Percentiles rank a stretch among this genome's conserved stretches.
These are phyloP conservation scores for Cephalopholis sonnerati DNA, from an alignment of 2,113 vertebrate species.

Conservation along the genomic window DNA sequence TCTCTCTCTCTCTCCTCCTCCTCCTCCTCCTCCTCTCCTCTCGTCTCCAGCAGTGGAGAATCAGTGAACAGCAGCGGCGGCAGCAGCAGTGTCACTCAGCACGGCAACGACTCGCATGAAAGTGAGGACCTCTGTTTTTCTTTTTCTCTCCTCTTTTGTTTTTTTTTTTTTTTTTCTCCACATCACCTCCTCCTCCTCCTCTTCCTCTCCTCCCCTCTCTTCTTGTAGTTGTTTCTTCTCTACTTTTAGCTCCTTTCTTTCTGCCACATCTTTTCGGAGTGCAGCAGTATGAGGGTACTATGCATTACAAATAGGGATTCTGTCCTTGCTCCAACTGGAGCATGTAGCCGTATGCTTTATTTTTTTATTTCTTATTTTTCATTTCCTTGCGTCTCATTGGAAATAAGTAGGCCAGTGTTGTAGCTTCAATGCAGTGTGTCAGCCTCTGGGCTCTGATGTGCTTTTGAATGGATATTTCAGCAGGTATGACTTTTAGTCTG, in stretches of 20 bases:
- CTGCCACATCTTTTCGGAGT: not conserved
- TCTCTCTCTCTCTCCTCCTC: slow-evolving; percentile 13
- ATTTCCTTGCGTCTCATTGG: slow-evolving; percentile 19
- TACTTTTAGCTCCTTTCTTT: not conserved
- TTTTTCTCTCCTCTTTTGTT: not conserved
- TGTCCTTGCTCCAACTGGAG: slow-evolving; percentile 39
- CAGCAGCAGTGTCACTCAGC: slow-evolving; percentile 61
- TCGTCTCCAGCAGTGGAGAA: slow-evolving; percentile 49
- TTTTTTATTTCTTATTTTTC: not conserved
- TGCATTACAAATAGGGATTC: slow-evolving; percentile 50
- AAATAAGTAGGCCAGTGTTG: slow-evolving; percentile 36
- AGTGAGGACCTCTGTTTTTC: slow-evolving; percentile 52
- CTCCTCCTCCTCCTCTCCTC: slow-evolving; percentile 13
- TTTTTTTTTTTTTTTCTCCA: not conserved
- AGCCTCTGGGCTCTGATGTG: slow-evolving; percentile 7
- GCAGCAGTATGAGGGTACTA: slow-evolving; percentile 49
- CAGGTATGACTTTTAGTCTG: slow-evolving; percentile 19
- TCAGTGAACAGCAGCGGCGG: slow-evolving; percentile 33
- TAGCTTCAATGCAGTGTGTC: not conserved
- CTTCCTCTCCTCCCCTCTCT: not conserved
- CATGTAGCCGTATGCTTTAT: slow-evolving; percentile 8
- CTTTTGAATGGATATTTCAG: slow-evolving; percentile 12
- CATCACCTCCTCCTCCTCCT: not conserved
- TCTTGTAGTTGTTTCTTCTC: not conserved
- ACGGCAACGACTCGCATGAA: slow-evolving; percentile 47